Conservation (phyloP, 1,140 invertebrate genomes). For the Cecropterus lyciades region DNA sequence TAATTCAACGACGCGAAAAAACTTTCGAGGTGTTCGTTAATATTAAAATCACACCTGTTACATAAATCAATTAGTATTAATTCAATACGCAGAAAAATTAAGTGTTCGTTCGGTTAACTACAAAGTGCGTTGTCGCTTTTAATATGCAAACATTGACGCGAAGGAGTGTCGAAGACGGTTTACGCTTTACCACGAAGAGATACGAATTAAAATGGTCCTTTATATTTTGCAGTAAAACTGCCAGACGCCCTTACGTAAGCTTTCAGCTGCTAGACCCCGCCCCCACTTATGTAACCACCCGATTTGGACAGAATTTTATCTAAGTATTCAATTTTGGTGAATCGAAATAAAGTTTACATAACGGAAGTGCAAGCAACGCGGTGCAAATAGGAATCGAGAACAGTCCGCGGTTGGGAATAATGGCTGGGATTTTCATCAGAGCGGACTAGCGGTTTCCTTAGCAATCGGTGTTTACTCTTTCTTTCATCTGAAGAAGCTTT, state of each 20-base stretch:
- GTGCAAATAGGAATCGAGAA: constrained; percentile 14
- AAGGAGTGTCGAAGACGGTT: constrained; percentile 3
- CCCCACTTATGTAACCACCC: constrained; percentile 76
- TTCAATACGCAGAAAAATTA: neutral
- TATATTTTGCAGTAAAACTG: constrained; percentile 46
- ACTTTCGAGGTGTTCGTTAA: neutral
- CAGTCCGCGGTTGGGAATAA: constrained; percentile 17
- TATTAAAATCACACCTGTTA: neutral
- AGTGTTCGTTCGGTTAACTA: neutral
- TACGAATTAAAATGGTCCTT: constrained; percentile 48
- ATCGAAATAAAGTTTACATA: constrained; percentile 19
- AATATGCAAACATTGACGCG: constrained; percentile 26
- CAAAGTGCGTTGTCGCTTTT: neutral
- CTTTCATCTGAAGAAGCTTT: neutral
- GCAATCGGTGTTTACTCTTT: neutral
- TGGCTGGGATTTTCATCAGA: neutral
- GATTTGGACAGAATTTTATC: constrained; percentile 59
- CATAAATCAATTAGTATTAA: neutral
- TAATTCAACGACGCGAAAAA: neutral
- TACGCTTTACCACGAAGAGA: constrained; percentile 29
- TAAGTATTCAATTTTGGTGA: constrained; percentile 51
- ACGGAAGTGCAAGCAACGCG: neutral
- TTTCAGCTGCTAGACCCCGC: constrained; percentile 56
- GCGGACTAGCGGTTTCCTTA: neutral
- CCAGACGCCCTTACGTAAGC: constrained; percentile 77